Conservation (phyloP, 2,888 invertebrate species). For the Pimpla rufipes region DNA sequence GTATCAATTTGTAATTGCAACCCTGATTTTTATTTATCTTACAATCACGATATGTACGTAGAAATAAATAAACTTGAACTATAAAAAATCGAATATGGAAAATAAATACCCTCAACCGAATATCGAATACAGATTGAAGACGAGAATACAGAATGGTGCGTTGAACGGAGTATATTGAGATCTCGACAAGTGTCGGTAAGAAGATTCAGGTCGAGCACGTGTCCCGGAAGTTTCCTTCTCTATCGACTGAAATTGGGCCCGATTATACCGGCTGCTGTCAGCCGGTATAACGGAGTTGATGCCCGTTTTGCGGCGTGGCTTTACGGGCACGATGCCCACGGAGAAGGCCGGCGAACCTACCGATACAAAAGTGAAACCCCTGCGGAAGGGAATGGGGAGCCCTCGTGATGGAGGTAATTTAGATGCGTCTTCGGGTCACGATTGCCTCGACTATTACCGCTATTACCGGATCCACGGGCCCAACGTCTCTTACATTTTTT, state of each 20-base stretch:
- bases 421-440: conserved; percentile 81
- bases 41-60: too few relatives aligned
- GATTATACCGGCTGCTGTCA: conserved; percentile 55
- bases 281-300: conserved; percentile 49
- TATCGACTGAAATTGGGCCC: conserved; percentile 59
- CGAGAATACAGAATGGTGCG: background rate
- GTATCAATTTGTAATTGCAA: too few relatives aligned
- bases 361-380: conserved; percentile 75
- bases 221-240: conserved; percentile 48
- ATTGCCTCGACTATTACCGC: conserved; percentile 78
- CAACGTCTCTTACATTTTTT: conserved; percentile 41
- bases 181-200: conserved; percentile 16
- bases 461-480: conserved; percentile 78
- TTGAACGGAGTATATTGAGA: background rate
- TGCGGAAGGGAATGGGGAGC: background rate
- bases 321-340: conserved; percentile 22
- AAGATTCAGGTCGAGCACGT: conserved; percentile 18
- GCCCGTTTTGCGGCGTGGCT: conserved; percentile 7
- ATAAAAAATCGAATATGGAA: background rate
- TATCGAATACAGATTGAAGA: background rate
- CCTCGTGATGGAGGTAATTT: conserved; percentile 78
- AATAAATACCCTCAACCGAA: background rate
- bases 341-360: conserved; percentile 36
- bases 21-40: too few relatives aligned
- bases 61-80: too few relatives aligned